These are phyloP conservation scores for Uropsilus gracilis DNA, from an alignment of 2,113 vertebrate species.

Conservation along the genomic window DNA sequence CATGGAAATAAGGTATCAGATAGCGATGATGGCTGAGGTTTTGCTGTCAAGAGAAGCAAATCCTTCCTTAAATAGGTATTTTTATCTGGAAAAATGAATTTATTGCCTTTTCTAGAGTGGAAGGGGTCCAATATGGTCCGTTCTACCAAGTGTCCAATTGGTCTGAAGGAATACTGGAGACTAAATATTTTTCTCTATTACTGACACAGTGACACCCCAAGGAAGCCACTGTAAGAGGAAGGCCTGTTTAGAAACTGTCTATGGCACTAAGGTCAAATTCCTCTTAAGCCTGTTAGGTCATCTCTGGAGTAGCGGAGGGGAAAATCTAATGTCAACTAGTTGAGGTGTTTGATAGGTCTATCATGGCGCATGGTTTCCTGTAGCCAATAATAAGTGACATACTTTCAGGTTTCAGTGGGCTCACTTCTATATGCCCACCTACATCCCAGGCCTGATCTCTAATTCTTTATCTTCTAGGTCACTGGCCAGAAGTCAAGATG, in stretches of 20 bases:
- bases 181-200: not conserved
- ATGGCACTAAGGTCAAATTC: too few relatives aligned
- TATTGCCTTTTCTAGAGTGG: not conserved
- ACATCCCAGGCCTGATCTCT: not conserved
- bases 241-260: too few relatives aligned
- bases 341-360: not conserved
- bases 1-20: not conserved
- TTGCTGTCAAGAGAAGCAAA: not conserved
- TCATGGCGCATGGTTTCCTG: not conserved
- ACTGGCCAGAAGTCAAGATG: not conserved
- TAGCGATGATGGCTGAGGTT: not conserved
- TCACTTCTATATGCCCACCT: not conserved
- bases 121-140: not conserved
- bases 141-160: not conserved
- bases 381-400: not conserved
- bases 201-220: not conserved
- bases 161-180: not conserved
- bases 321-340: not conserved
- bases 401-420: not conserved
- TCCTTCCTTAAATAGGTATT: not conserved
- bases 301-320: too few relatives aligned
- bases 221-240: not conserved
- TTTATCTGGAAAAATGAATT: not conserved
- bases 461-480: not conserved
- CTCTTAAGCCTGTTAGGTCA: too few relatives aligned